Base-by-base conservation (phyloP, 1,140 invertebrate species). In the Cryptotermes secundus region DNA sequence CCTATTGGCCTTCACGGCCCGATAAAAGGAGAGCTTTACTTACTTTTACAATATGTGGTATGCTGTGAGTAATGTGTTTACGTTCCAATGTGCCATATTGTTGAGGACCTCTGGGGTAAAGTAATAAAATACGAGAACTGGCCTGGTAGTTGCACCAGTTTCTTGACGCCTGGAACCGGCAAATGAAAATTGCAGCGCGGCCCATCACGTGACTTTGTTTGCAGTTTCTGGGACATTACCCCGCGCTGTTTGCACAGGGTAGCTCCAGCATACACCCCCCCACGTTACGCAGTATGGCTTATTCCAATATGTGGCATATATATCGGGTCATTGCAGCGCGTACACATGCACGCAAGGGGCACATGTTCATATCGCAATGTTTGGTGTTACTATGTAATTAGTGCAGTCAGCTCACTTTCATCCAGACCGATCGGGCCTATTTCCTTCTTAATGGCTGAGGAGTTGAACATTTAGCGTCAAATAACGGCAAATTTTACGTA, bases 201-300 rank as follows among this genome's bases (percentile, higher is more conserved):
- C 59, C 53, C 59, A n/a, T 72, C 59, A 72, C n/a, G 59, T 72
- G n/a, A n/a, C 59, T 72, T 72, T 72, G 59, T 72, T 72, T 72
- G 59, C 59, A 72, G 59, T 72, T 72, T 72, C 59, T 12, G 59
- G 59, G n/a, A 72, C 59, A 72, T 72, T 72, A 72, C 59, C 4
- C 59, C 26, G n/a, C 59, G 26, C n/a, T 72, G 59, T 72, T 72
- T 26, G 31, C 59, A 72, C 26, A 14, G 4, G 7, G n/a, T 16
- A 49, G 45, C 1, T 49, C 9, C 9, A 42, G 38, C 19, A 49
- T 1, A 49, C 45, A 22, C 16, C 45, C 12, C 45, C 14, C 45
- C 16, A n/a, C 59, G 59, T 3, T 31, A 31, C 14, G 59, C 9
- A 7, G 7, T 31, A 72, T 6, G 59, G 59, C 59, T n/a, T 72